These are phyloP conservation scores for Meta bourneti DNA, from an alignment of 2,888 invertebrate species.

Conservation along the genomic window DNA sequence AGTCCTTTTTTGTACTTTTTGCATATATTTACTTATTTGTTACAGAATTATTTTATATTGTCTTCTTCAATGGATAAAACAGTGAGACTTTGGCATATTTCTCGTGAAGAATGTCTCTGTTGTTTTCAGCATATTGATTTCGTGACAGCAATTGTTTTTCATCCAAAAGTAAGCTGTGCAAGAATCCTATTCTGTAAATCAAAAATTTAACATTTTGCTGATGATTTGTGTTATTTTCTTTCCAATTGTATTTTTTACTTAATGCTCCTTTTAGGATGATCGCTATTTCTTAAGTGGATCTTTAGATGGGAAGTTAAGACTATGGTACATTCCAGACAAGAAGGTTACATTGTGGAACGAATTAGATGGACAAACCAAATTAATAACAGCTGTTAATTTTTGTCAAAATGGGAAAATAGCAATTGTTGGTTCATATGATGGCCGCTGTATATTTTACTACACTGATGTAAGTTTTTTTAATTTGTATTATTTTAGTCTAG, in stretches of 20 bases:
- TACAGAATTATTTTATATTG: conserved; percentile 94
- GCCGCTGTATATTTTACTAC: conserved; percentile 98
- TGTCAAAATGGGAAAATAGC: conserved; percentile 99
- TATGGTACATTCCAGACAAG: conserved; percentile 99
- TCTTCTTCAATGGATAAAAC: conserved; percentile 99
- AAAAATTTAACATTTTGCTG: not conserved
- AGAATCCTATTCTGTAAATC: not conserved
- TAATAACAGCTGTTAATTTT: conserved; percentile 98
- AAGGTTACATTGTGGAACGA: conserved; percentile 99
- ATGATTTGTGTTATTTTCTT: not conserved
- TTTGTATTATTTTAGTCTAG: not conserved
- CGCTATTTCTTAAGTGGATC: conserved; percentile 97
- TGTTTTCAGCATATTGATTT: conserved; percentile 99
- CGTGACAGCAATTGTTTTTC: conserved; percentile 99
- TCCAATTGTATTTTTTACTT: not conserved
- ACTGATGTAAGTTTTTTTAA: conserved; percentile 85
- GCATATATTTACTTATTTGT: not conserved
- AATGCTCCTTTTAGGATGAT: conserved; percentile 82
- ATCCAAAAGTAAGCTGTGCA: conserved; percentile 86
- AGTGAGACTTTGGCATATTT: conserved; percentile 98
- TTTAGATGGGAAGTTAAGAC: conserved; percentile 96
- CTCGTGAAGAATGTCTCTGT: conserved; percentile 97
- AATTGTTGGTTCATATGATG: conserved; percentile 98
- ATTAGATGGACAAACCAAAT: conserved; percentile 94
- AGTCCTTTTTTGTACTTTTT: too few species aligned